A percentile compares a stretch with the other conserved stretches of the same genome.
phyloP scores from a whole-genome alignment of 1,140 invertebrate genomes.

The Zaprionus africanus region DNA sequence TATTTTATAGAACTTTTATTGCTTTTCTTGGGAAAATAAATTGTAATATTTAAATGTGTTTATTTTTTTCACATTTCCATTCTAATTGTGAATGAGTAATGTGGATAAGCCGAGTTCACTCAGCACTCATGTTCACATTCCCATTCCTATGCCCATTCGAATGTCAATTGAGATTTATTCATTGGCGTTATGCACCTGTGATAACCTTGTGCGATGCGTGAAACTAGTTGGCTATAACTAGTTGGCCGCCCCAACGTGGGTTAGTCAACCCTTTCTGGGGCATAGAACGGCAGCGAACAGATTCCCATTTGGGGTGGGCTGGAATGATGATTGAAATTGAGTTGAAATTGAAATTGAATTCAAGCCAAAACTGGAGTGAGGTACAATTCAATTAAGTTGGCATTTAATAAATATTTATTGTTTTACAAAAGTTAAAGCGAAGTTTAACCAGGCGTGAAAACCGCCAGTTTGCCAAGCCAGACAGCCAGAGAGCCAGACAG shows the following conservation, averaged over 20 bases:
- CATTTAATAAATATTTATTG: slow-evolving; percentile 72
- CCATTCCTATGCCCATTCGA: neutral
- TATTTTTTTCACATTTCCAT: slow-evolving; percentile 12
- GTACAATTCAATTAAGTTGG: slow-evolving; percentile 42
- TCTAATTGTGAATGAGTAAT: slow-evolving; percentile 22
- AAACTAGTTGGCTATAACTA: slow-evolving; percentile 57
- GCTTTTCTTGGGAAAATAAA: neutral
- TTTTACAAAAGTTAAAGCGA: slow-evolving; percentile 55
- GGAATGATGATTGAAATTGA: slow-evolving; percentile 14
- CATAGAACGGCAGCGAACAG: slow-evolving; percentile 41
- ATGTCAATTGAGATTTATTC: slow-evolving; percentile 9
- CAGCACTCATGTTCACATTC: slow-evolving; percentile 19
- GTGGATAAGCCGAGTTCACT: neutral
- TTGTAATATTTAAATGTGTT: neutral
- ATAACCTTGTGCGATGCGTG: slow-evolving; percentile 9
- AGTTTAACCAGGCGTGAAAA: slow-evolving; percentile 60
- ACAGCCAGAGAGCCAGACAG: no score
- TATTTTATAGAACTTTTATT: neutral
- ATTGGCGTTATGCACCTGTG: slow-evolving; percentile 55
- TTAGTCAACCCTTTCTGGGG: slow-evolving; percentile 41
- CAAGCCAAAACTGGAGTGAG: slow-evolving; percentile 9
- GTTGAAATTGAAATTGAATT: slow-evolving; percentile 9
- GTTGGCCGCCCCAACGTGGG: slow-evolving; percentile 40
- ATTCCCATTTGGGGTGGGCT: slow-evolving; percentile 26
- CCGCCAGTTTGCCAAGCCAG: slow-evolving; percentile 19